Evolutionary conservation across 1,140 invertebrate genomes (phyloP).

Genomic region (Sminthurides bifidus): DNA sequence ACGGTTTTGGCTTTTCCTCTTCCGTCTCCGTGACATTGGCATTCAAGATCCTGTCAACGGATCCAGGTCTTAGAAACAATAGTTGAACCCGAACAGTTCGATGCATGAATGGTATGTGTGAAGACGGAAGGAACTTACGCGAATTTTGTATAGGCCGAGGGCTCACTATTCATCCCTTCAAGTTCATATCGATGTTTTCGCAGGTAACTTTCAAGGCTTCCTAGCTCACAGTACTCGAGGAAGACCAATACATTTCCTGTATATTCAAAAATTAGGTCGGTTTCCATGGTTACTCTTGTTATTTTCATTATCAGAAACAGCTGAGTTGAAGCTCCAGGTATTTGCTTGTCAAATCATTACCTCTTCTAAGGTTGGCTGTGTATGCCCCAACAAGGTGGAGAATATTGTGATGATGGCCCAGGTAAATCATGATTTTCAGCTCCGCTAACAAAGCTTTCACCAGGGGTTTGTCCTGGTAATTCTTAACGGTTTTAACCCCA

Average conservation of each 20-base stretch:
- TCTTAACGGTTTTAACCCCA: constrained; percentile 36
- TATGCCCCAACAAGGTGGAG: constrained; percentile 45
- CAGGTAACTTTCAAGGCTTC: not conserved
- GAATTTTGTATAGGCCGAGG: not conserved
- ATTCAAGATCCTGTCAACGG: not conserved
- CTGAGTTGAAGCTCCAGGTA: not conserved
- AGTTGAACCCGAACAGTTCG: not conserved
- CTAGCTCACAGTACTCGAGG: constrained; percentile 42
- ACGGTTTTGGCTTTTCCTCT: not conserved
- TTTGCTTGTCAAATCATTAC: not conserved
- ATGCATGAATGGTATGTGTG: not conserved
- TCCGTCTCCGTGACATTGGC: not conserved
- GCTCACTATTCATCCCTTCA: not conserved
- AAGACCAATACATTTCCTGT: constrained; percentile 37
- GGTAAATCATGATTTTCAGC: constrained; percentile 45
- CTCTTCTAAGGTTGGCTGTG: constrained; percentile 32
- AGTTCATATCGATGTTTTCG: not conserved
- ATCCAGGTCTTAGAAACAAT: not conserved
- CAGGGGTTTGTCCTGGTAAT: constrained; percentile 46
- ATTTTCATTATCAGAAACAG: not conserved
- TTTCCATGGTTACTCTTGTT: not conserved
- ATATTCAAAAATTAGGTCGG: no score
- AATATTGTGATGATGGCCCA: constrained; percentile 45
- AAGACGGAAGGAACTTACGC: not conserved
- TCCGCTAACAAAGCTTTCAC: constrained; percentile 49